Base-by-base conservation (phyloP, 2,797 vertebrate species). In the Lithobates pipiens region DNA sequence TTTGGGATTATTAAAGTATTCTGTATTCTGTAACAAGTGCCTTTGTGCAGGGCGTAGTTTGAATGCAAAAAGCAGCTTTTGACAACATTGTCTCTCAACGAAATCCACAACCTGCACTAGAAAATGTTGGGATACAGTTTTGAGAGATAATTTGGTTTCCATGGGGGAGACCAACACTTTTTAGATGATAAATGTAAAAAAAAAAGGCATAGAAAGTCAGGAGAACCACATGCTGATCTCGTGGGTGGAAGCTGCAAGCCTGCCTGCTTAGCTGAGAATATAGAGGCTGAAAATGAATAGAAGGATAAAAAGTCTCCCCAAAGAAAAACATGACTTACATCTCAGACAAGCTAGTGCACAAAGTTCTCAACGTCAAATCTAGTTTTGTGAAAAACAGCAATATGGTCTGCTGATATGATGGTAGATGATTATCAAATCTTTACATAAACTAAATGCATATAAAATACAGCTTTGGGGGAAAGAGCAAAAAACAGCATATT, bases 401-500 rank as follows among this genome's bases (percentile, higher is more conserved):
- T 61, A 61, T 7, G 8, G 23, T 11, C 21, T 61, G 5, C 21
- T 61, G 50, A 54, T 54, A 54, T 16, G 50, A 21, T 54, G 1
- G 6, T 8, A 21, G 23, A 61, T n/a, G 1, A 61, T n/a, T 61
- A 3, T 21, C 10, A 23, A 8, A 61, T 21, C 54, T 61, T 61
- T 23, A 61, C 1, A 61, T 8, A 67, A 67, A 27, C 11, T 25
- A 29, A 29, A 67, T 67, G 27, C 29, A 67, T 77, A n/a, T 13
- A 27, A 61, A 76, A 76, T 15, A 54, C 50, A 21, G 21, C 73
- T 76, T 69, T 13, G 21, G 82, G 73, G 50, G 16, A 23, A 68
- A 83, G 69, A 84, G 32, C 36, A 25, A 36, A 77, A 83, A 36
- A 50, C 6, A 75, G 77, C 70, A 80, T 75, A 75, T 50, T 71